These are phyloP conservation scores for Leptura quadrifasciata DNA, from an alignment of 2,888 invertebrate species.

Conservation along the genomic window DNA sequence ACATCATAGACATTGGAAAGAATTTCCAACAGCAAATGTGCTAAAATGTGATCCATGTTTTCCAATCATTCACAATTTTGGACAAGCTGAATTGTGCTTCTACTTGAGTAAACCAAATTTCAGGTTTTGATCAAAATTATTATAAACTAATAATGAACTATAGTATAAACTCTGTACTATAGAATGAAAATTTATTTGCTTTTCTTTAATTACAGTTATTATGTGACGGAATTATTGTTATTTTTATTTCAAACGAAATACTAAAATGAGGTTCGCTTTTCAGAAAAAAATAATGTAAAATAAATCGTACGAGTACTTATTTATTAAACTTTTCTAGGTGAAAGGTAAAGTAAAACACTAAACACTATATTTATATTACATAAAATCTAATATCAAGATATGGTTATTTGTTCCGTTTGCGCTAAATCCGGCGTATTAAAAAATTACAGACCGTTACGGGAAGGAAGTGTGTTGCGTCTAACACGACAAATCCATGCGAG, in stretches of 20 bases:
- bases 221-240: no score
- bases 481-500: slow-evolving; percentile 19
- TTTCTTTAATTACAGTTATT: no score
- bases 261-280: not conserved
- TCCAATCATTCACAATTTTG: no score
- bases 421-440: slow-evolving; percentile 6
- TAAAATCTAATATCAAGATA: slow-evolving; percentile 21
- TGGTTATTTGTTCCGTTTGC: slow-evolving; percentile 22
- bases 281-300: not conserved
- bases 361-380: slow-evolving; percentile 9
- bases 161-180: no score
- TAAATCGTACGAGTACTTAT: not conserved
- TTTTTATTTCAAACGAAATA: not conserved
- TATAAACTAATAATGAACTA: no score
- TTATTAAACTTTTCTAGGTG: not conserved
- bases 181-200: no score
- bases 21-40: no score
- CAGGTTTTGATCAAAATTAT: no score
- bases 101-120: no score
- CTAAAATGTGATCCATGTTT: no score
- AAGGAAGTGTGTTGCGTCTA: slow-evolving; percentile 18
- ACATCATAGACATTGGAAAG: no score
- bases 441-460: slow-evolving; percentile 23
- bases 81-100: no score
- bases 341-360: slow-evolving; percentile 11